Evolutionary conservation across 2,888 invertebrate species (phyloP), one percentile per base, ranked within the genome.

Genomic region (Suillia variegata): DNA sequence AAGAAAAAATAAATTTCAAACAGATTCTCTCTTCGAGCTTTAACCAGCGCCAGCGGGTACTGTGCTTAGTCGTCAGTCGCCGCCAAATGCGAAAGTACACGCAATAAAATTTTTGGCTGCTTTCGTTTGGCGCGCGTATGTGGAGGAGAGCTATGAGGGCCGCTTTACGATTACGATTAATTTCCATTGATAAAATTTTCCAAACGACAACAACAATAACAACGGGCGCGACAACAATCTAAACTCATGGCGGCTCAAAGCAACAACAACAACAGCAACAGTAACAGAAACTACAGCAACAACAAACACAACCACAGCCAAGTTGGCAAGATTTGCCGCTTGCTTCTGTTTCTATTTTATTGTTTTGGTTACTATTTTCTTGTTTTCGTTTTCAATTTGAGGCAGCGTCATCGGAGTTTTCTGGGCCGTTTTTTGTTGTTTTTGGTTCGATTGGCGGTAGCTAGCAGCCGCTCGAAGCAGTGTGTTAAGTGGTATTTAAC

Each of bases 161-260:
- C n/a, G n/a, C n/a, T 38, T n/a, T 38, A 13, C 38, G 38, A 64
- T 58, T 59, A 63, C 62, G 63, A 61, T 63, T 63, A 65, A 61
- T 62, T 61, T 65, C 65, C 58, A 65, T 68, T 66, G 62, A 62
- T 62, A 63, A 62, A 62, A 58, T 53, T 54, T 47, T 57, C 34
- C 34, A 26, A 38, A n/a, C 22, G 33, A 12, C 13, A 31, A 15
- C 38, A 24, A 52, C n/a, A 54, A 54, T 21, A 54, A 17, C 21
- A 52, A 59, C 18, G 21, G 15, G 3, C n/a, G 22, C 6, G 34
- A 13, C 33, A 8, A 33, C 22, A n/a, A n/a, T n/a, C n/a, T n/a
- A n/a, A n/a, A n/a, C n/a, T n/a, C n/a, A n/a, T n/a, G n/a, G 56
- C 45, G 47, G 34, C 45, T 51, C 15, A 47, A 26, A 38, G 17